Conservation (phyloP, 2,113 vertebrate genomes). For the Lepidothrix coronata region DNA sequence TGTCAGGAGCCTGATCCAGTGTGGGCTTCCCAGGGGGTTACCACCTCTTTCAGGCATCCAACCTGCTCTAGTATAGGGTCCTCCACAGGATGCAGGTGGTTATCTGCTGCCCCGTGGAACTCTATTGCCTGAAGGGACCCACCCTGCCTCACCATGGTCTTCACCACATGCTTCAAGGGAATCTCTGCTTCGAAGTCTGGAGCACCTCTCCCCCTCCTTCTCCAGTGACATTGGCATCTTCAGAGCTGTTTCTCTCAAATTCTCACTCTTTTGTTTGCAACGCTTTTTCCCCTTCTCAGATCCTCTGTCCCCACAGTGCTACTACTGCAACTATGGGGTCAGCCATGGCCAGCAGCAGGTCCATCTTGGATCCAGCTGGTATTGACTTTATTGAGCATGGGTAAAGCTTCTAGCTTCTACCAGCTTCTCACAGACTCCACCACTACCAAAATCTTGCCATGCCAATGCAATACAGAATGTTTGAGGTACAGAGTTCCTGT, state of each 20-base stretch:
- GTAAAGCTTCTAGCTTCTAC: not conserved
- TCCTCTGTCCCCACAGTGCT: not conserved
- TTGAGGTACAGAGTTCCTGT: accelerated
- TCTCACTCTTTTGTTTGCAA: not conserved
- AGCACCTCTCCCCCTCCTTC: not conserved
- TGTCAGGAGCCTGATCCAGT: not conserved
- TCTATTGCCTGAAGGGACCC: not conserved
- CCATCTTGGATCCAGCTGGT: not conserved
- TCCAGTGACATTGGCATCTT: not conserved
- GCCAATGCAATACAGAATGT: accelerated
- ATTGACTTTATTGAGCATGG: too few relatives aligned
- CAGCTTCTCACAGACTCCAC: not conserved
- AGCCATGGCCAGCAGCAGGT: accelerated
- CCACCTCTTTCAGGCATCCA: not conserved
- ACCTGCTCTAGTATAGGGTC: accelerated
- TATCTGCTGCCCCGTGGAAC: accelerated
- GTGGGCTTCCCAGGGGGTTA: accelerated
- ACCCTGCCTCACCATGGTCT: not conserved
- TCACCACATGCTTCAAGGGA: not conserved
- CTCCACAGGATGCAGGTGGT: not conserved
- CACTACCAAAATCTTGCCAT: not conserved
- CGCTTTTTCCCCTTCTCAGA: not conserved
- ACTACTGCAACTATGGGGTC: accelerated
- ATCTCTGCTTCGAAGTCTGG: not conserved
- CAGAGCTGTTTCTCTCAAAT: not conserved